phyloP scores from a whole-genome alignment of 2,113 vertebrate species.

The Microtus pennsylvanicus region DNA sequence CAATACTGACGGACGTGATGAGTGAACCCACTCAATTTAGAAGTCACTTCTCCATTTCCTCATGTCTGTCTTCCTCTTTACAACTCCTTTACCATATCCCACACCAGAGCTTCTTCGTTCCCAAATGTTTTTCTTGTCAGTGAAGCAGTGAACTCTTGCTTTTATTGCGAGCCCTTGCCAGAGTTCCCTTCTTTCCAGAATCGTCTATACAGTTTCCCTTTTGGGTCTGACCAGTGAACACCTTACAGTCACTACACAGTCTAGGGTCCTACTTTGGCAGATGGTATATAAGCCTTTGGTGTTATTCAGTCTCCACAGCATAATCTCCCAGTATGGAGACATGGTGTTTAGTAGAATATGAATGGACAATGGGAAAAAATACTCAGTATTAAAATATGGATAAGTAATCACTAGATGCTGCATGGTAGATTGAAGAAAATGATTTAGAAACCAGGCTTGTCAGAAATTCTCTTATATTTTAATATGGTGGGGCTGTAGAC shows the following conservation, averaged over 20 bases:
- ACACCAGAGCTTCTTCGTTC: not conserved
- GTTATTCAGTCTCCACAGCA: not conserved
- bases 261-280: not conserved
- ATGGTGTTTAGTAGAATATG: not conserved
- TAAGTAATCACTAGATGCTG: not conserved
- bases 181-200: constrained; percentile 12
- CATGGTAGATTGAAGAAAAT: not conserved
- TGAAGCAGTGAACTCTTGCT: not conserved
- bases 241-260: not conserved
- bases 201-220: not conserved
- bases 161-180: not conserved
- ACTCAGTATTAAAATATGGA: not conserved
- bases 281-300: not conserved
- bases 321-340: not conserved
- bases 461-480: not conserved
- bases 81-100: not conserved
- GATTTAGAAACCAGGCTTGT: not conserved
- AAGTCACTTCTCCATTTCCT: not conserved
- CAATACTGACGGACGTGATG: not conserved
- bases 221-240: not conserved
- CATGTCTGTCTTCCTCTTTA: not conserved
- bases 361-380: not conserved
- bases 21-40: not conserved
- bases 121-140: not conserved
- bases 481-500: too few species aligned